phyloP scores from a whole-genome alignment of 2,797 vertebrate species.

The Melanotaenia boesemani region DNA sequence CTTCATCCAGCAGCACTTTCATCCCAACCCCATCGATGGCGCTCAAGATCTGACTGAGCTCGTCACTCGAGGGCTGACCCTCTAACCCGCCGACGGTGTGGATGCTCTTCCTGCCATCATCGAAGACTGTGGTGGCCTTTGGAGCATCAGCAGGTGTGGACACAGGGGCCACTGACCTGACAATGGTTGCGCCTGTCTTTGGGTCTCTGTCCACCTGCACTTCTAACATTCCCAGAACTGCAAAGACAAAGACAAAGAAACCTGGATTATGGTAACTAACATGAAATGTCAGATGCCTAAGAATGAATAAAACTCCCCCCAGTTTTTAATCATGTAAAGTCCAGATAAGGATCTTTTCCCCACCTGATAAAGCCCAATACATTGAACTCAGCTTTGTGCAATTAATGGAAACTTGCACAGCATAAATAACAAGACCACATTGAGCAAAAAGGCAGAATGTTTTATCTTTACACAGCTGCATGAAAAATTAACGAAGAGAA shows the following conservation, averaged over 20 bases:
- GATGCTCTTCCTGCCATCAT: conserved; percentile 77
- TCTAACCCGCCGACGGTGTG: conserved; percentile 49
- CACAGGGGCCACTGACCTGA: conserved; percentile 75
- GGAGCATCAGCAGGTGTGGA: conserved; percentile 30
- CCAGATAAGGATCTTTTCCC: background rate
- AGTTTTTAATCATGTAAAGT: conserved; percentile 3
- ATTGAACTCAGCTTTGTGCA: conserved; percentile 11
- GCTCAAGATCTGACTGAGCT: conserved; percentile 76
- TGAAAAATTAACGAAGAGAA: conserved; percentile 52
- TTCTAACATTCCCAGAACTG: conserved; percentile 77
- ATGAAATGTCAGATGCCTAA: background rate
- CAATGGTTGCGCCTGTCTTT: conserved; percentile 70
- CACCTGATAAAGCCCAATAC: background rate
- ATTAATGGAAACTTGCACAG: conserved; percentile 20
- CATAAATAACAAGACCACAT: conserved; percentile 19
- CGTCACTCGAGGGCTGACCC: conserved; percentile 64
- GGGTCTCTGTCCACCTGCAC: conserved; percentile 78
- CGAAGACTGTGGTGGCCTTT: conserved; percentile 58
- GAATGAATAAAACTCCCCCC: too few relatives aligned
- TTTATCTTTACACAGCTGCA: conserved; percentile 26
- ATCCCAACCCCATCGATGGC: conserved; percentile 70
- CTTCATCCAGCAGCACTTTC: conserved; percentile 67
- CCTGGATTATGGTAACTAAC: background rate
- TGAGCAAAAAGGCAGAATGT: conserved; percentile 3
- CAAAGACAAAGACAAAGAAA: conserved; percentile 26